Conservation (phyloP, 2,113 vertebrate species). For the Turdus rufiventris region DNA sequence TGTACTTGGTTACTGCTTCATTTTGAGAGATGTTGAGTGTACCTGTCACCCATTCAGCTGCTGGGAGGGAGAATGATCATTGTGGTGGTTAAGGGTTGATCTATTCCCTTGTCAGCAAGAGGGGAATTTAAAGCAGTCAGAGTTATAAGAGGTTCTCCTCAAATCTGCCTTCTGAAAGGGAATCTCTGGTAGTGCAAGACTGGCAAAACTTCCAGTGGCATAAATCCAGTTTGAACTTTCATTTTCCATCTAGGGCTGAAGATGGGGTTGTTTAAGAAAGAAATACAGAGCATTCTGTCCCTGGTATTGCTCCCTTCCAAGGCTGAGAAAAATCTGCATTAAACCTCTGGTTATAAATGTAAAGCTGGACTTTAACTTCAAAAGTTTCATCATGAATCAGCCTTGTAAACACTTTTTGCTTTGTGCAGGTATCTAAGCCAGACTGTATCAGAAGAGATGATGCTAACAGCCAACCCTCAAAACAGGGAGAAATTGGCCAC, state of each 20-base stretch:
- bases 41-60: neutral
- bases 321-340: neutral
- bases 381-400: neutral
- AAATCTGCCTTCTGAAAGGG: neutral
- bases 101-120: neutral
- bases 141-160: neutral
- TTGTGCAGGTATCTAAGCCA: constrained; percentile 79
- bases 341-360: neutral
- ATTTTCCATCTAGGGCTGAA: neutral
- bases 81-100: neutral
- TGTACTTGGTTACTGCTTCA: neutral
- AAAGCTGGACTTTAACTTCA: neutral
- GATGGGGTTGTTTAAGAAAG: neutral
- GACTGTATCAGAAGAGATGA: constrained; percentile 54
- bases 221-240: neutral
- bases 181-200: neutral
- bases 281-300: neutral
- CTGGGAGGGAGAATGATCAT: neutral
- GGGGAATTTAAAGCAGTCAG: neutral
- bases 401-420: neutral
- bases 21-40: neutral
- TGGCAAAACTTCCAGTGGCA: neutral
- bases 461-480: constrained; percentile 68
- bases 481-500: constrained; percentile 80
- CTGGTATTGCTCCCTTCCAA: neutral